These are phyloP conservation scores for Seira ritae DNA, from an alignment of 2,888 invertebrate species.

Conservation along the genomic window DNA sequence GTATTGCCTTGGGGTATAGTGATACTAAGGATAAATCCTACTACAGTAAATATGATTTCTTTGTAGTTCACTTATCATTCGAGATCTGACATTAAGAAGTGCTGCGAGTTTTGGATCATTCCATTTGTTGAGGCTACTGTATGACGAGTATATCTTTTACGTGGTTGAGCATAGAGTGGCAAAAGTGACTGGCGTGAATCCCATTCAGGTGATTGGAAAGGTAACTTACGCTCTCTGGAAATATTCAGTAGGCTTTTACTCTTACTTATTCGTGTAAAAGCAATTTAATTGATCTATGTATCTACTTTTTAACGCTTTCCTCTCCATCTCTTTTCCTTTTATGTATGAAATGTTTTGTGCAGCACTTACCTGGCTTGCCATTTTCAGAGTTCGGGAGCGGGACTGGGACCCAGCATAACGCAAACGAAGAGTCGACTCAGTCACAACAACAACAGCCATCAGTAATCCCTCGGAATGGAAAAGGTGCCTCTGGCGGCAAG, in stretches of 20 bases:
- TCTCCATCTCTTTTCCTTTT: conserved; percentile 14
- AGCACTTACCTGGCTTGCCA: conserved; percentile 35
- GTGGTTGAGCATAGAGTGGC: conserved; percentile 98
- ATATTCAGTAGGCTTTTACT: neutral
- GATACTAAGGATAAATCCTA: neutral
- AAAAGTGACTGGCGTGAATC: conserved; percentile 90
- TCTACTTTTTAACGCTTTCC: neutral
- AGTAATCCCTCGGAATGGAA: neutral
- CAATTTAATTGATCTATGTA: neutral
- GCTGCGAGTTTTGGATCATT: conserved; percentile 99
- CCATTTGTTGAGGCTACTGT: conserved; percentile 96
- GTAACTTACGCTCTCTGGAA: conserved; percentile 33
- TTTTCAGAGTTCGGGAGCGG: conserved; percentile 14
- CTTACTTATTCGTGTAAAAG: neutral
- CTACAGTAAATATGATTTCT: conserved; percentile 45
- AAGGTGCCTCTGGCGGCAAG: neutral
- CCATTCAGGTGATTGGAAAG: conserved; percentile 94
- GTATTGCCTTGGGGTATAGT: too few relatives aligned
- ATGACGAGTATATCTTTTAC: conserved; percentile 99
- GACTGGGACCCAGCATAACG: neutral
- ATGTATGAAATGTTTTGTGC: conserved; percentile 7
- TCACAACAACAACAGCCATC: neutral
- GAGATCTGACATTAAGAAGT: conserved; percentile 95
- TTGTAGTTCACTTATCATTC: conserved; percentile 94
- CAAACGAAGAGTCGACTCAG: neutral